A percentile compares a stretch with the other conserved stretches of the same genome.
Evolutionary conservation across 2,888 invertebrate genomes (phyloP).

Genomic region (Drosophila aldrichi): DNA sequence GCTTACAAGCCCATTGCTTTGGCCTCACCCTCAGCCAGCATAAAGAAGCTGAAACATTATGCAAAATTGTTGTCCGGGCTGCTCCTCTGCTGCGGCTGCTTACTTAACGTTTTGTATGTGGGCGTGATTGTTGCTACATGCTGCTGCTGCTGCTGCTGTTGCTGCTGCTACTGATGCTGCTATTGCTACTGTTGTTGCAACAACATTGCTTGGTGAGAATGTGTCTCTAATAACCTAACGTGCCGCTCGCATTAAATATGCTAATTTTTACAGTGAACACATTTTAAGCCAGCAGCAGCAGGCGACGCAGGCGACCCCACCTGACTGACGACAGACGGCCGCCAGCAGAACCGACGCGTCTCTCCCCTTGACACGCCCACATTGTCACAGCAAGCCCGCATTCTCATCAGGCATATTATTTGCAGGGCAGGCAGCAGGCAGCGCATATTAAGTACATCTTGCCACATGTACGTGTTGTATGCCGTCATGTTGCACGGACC

Average conservation of each 20-base stretch:
- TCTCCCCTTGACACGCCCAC: constrained; percentile 1
- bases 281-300: constrained; percentile 62
- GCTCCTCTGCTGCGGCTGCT: constrained; percentile 45
- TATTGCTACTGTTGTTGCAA: constrained; percentile 32
- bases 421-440: constrained; percentile 64
- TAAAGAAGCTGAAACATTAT: constrained; percentile 60
- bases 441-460: constrained; percentile 75
- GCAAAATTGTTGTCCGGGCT: constrained; percentile 66
- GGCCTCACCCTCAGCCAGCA: neutral
- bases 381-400: neutral
- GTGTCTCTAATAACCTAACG: constrained; percentile 80
- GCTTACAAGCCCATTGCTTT: constrained; percentile 75
- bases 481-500: constrained; percentile 66
- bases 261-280: constrained; percentile 81
- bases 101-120: constrained; percentile 63
- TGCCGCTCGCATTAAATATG: constrained; percentile 81
- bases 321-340: constrained; percentile 24
- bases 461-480: constrained; percentile 61
- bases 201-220: constrained; percentile 69
- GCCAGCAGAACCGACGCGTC: neutral
- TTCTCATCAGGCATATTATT: constrained; percentile 73
- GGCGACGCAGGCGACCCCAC: constrained; percentile 45
- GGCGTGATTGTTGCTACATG: constrained; percentile 71
- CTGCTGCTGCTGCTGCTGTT: constrained; percentile 1
- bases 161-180: neutral